Percentiles rank a stretch among this genome's conserved stretches.
These are phyloP conservation scores for Xanthia togata DNA, from an alignment of 2,888 invertebrate genomes.

Conservation along the genomic window DNA sequence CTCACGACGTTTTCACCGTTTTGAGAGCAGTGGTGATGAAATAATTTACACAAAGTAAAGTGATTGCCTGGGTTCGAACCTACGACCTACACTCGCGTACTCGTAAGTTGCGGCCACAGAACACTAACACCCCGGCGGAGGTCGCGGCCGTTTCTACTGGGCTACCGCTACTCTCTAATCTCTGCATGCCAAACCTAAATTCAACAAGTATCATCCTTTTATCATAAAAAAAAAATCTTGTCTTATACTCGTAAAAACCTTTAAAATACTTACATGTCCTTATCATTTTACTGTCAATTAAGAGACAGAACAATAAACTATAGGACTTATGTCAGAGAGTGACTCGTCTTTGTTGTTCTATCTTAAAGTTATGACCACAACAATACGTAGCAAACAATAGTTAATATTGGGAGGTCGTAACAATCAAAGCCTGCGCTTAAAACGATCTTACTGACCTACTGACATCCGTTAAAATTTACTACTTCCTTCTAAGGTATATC, in stretches of 20 bases:
- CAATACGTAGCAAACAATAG: neutral
- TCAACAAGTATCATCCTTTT: neutral
- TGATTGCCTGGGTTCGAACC: neutral
- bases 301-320: neutral
- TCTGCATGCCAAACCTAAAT: neutral
- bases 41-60: constrained; percentile 1
- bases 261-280: neutral
- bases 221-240: neutral
- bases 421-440: neutral
- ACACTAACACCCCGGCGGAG: no score
- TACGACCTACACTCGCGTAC: neutral
- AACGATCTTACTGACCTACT: neutral
- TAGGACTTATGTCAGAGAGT: neutral
- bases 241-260: neutral
- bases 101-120: neutral
- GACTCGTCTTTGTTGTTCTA: neutral
- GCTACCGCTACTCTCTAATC: neutral
- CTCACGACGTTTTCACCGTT: neutral
- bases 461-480: neutral
- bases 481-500: neutral
- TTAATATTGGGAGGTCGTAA: neutral
- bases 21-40: neutral
- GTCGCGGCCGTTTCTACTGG: neutral
- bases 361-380: constrained; percentile 6
- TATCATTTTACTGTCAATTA: neutral